These are phyloP conservation scores for Cydia splendana DNA, from an alignment of 1,140 invertebrate species.

Conservation along the genomic window DNA sequence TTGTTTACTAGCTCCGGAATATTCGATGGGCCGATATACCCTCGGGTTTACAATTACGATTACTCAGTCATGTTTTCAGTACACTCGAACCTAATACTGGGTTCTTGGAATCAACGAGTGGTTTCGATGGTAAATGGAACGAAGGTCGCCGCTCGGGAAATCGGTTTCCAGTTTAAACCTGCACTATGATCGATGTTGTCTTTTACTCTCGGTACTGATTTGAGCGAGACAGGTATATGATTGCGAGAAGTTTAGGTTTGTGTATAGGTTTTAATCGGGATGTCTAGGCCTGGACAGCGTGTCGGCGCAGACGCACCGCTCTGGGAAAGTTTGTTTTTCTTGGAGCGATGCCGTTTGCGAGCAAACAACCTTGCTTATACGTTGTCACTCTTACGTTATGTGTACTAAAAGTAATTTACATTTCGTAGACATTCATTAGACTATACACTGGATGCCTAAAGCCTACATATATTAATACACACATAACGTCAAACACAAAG, in stretches of 20 bases:
- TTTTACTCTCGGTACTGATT: background rate
- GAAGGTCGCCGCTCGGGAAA: slow-evolving; percentile 44
- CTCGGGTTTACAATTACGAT: slow-evolving; percentile 24
- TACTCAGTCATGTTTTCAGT: slow-evolving; percentile 24
- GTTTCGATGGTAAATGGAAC: slow-evolving; percentile 39
- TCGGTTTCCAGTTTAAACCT: background rate
- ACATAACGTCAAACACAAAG: no score
- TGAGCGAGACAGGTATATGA: background rate
- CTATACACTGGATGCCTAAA: no score
- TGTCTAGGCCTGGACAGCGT: slow-evolving; percentile 28
- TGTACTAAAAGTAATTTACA: background rate
- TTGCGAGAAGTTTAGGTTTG: background rate
- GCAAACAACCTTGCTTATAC: slow-evolving; percentile 12
- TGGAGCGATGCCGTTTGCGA: slow-evolving; percentile 15
- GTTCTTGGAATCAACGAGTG: slow-evolving; percentile 60
- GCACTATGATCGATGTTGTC: background rate
- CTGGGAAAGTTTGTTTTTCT: slow-evolving; percentile 26
- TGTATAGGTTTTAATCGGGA: background rate
- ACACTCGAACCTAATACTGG: slow-evolving; percentile 1
- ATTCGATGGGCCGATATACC: slow-evolving; percentile 17
- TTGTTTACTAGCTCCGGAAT: slow-evolving; percentile 23
- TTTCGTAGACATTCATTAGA: background rate
- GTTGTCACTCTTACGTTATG: background rate
- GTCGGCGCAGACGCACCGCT: slow-evolving; percentile 20
- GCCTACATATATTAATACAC: no score